Percentiles rank a stretch among this genome's conserved stretches.
These are phyloP conservation scores for Pollenia labialis DNA, from an alignment of 2,888 invertebrate genomes.

Conservation along the genomic window DNA sequence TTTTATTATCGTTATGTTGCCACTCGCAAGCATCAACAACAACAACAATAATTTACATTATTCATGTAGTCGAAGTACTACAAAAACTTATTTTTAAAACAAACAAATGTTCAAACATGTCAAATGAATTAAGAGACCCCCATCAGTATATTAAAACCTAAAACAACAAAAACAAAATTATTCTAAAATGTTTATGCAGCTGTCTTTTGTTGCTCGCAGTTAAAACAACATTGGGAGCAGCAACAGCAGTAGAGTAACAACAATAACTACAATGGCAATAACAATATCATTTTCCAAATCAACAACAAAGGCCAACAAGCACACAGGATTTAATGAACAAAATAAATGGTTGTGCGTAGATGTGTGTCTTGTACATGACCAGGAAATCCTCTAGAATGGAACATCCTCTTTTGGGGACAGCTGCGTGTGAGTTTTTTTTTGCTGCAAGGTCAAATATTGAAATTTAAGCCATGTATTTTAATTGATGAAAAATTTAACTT, in stretches of 20 bases:
- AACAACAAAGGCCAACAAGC: not conserved
- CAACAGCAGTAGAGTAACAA: not conserved
- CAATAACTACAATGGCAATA: not conserved
- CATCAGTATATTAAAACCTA: slow-evolving; percentile 41
- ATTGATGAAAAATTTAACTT: no score
- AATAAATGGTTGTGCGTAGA: not conserved
- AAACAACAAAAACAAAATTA: slow-evolving; percentile 12
- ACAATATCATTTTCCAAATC: slow-evolving; percentile 39
- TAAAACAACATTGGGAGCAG: not conserved
- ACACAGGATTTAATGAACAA: not conserved
- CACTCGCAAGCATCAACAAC: not conserved
- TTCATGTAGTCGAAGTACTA: not conserved
- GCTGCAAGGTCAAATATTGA: not conserved
- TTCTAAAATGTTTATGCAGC: slow-evolving; percentile 48
- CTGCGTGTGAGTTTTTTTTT: not conserved
- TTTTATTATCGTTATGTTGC: slow-evolving; percentile 13
- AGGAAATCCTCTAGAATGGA: slow-evolving; percentile 36
- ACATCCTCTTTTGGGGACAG: not conserved
- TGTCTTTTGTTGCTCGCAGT: slow-evolving; percentile 28
- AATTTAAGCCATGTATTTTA: no score
- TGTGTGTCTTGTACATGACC: not conserved
- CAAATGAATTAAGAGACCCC: slow-evolving; percentile 13
- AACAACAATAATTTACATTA: no score
- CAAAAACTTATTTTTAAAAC: slow-evolving; percentile 15
- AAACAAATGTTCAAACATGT: slow-evolving; percentile 35